These are phyloP conservation scores for Rhineura floridana DNA, from an alignment of 2,113 vertebrate species.

Conservation along the genomic window DNA sequence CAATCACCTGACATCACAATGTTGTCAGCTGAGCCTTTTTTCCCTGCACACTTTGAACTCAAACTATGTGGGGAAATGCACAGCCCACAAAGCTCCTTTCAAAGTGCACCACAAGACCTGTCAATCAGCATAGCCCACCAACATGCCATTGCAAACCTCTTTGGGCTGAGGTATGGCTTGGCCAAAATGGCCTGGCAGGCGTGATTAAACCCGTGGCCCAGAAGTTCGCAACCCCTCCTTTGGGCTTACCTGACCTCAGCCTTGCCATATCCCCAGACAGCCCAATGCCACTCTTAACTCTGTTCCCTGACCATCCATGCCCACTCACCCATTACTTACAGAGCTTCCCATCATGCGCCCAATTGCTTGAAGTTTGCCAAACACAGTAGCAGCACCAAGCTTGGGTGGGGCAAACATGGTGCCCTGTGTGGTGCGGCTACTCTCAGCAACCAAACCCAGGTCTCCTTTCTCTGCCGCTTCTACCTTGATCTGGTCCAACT, in stretches of 20 bases:
- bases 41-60: too few relatives aligned
- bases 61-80: too few relatives aligned
- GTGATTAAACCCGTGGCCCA: too few relatives aligned
- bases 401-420: conserved; percentile 86
- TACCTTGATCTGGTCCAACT: conserved; percentile 86
- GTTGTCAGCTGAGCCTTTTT: too few relatives aligned
- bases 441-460: conserved; percentile 89
- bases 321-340: conserved; percentile 66
- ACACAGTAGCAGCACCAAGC: conserved; percentile 82
- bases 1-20: too few relatives aligned
- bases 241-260: neutral
- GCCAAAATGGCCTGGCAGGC: too few relatives aligned
- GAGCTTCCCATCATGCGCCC: conserved; percentile 84
- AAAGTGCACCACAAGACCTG: too few relatives aligned
- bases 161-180: too few relatives aligned
- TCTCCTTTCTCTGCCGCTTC: conserved; percentile 89
- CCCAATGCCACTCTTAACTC: neutral
- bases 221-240: too few relatives aligned
- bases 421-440: conserved; percentile 88
- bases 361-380: conserved; percentile 86
- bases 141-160: too few relatives aligned
- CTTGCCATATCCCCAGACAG: neutral
- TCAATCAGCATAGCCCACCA: too few relatives aligned
- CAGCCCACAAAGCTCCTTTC: too few relatives aligned
- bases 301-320: neutral